phyloP scores from a whole-genome alignment of 2,888 invertebrate genomes.

The Aethes cnicana region DNA sequence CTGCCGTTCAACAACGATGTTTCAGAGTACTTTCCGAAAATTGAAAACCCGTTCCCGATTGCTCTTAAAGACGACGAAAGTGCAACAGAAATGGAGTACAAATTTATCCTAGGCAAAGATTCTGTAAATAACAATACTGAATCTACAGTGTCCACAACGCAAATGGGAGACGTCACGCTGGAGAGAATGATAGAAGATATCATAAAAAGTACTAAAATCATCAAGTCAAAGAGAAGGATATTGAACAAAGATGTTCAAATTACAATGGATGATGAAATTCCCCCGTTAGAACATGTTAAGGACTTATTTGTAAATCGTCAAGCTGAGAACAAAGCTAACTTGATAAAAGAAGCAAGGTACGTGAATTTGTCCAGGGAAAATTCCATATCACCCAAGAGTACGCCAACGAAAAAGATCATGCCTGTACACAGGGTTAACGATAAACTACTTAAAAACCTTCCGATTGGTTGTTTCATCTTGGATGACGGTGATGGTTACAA shows the following conservation, averaged over 20 bases:
- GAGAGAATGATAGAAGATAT: slow-evolving; percentile 85
- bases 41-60: slow-evolving; percentile 67
- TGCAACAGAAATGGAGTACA: slow-evolving; percentile 77
- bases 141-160: slow-evolving; percentile 75
- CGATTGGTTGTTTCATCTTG: slow-evolving; percentile 72
- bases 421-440: slow-evolving; percentile 64
- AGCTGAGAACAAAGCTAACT: slow-evolving; percentile 65
- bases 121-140: slow-evolving; percentile 61
- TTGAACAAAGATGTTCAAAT: slow-evolving; percentile 50
- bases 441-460: slow-evolving; percentile 68
- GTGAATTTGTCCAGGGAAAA: slow-evolving; percentile 72
- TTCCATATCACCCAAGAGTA: slow-evolving; percentile 68
- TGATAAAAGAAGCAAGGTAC: slow-evolving; percentile 74
- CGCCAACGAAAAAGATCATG: slow-evolving; percentile 60
- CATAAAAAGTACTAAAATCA: slow-evolving; percentile 81
- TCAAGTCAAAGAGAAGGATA: slow-evolving; percentile 67
- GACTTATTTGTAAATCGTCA: slow-evolving; percentile 71
- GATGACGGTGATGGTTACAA: slow-evolving; percentile 76
- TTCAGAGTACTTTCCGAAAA: slow-evolving; percentile 78
- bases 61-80: slow-evolving; percentile 72
- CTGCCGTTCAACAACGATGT: slow-evolving; percentile 62
- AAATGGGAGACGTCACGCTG: slow-evolving; percentile 79
- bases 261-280: slow-evolving; percentile 50
- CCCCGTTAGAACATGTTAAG: slow-evolving; percentile 57
- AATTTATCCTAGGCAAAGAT: slow-evolving; percentile 69